Percentiles rank a stretch among this genome's conserved stretches.
These are phyloP conservation scores for Apocheima hispidaria DNA, from an alignment of 2,888 invertebrate species.

Conservation along the genomic window DNA sequence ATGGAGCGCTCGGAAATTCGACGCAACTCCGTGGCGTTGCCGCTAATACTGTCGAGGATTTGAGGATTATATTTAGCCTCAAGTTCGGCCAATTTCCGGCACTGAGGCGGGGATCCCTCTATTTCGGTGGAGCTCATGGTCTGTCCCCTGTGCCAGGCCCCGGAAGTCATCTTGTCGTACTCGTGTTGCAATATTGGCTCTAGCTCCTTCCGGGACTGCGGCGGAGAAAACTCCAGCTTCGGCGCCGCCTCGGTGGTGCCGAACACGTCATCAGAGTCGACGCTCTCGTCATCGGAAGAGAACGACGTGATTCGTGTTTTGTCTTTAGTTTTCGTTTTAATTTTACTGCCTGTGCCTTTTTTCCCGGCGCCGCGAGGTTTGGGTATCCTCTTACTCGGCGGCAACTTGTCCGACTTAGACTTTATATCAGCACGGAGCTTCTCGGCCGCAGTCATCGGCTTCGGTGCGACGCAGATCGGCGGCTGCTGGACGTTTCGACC, in stretches of 20 bases:
- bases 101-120: slow-evolving; percentile 91
- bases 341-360: slow-evolving; percentile 84
- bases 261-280: slow-evolving; percentile 92
- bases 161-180: slow-evolving; percentile 89
- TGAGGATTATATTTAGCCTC: slow-evolving; percentile 89
- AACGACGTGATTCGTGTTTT: slow-evolving; percentile 92
- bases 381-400: slow-evolving; percentile 85
- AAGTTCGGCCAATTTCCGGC: slow-evolving; percentile 87
- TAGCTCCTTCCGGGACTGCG: slow-evolving; percentile 91
- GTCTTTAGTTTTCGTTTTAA: slow-evolving; percentile 88
- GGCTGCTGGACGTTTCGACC: slow-evolving; percentile 76
- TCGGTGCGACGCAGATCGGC: slow-evolving; percentile 75
- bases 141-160: slow-evolving; percentile 89
- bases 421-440: slow-evolving; percentile 84
- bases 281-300: slow-evolving; percentile 91
- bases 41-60: slow-evolving; percentile 87
- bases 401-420: slow-evolving; percentile 87
- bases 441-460: slow-evolving; percentile 78
- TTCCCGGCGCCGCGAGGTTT: slow-evolving; percentile 88
- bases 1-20: slow-evolving; percentile 91
- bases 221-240: slow-evolving; percentile 90
- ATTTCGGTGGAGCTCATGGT: slow-evolving; percentile 93
- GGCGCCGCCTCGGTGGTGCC: slow-evolving; percentile 92
- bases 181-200: slow-evolving; percentile 91
- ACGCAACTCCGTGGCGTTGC: slow-evolving; percentile 88